Conservation (phyloP, 2,888 invertebrate genomes). For the Augochlorella aurata region DNA sequence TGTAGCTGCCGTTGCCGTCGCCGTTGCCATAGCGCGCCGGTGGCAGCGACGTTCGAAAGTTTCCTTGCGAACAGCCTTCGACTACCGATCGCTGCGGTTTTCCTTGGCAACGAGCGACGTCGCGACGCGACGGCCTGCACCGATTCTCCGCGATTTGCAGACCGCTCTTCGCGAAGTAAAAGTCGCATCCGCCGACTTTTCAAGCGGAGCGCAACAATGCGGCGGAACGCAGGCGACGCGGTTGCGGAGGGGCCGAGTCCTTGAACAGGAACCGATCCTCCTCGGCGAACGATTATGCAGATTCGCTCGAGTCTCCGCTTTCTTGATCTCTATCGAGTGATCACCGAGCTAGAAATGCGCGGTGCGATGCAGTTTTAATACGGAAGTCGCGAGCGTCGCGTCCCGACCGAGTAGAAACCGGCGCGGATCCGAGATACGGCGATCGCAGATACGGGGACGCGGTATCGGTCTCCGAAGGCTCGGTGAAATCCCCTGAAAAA, state of each 20-base stretch:
- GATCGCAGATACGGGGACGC: conserved; percentile 19
- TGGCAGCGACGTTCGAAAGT: conserved; percentile 50
- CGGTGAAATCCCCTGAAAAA: conserved; percentile 3
- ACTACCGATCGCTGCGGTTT: conserved; percentile 56
- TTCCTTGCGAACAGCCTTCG: conserved; percentile 57
- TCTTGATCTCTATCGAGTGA: conserved; percentile 12
- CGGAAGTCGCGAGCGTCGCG: neutral
- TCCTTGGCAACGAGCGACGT: conserved; percentile 50
- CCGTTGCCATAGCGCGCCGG: neutral
- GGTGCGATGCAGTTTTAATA: neutral
- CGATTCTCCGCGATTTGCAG: conserved; percentile 28
- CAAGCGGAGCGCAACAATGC: conserved; percentile 4
- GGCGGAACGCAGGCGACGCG: neutral
- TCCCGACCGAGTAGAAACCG: conserved; percentile 1
- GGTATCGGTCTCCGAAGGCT: neutral
- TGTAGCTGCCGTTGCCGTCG: conserved; percentile 8
- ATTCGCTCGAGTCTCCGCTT: neutral
- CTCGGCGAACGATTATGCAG: conserved; percentile 1
- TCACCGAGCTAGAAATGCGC: neutral
- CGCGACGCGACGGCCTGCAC: conserved; percentile 16
- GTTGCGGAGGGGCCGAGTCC: neutral
- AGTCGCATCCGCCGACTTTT: conserved; percentile 19
- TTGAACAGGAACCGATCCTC: neutral
- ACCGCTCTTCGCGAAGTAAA: conserved; percentile 21
- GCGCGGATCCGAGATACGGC: conserved; percentile 1